Evolutionary conservation across 2,797 vertebrate genomes (phyloP), one percentile per base, ranked within the genome.

Genomic region (Muraenolepis orangiensis): DNA sequence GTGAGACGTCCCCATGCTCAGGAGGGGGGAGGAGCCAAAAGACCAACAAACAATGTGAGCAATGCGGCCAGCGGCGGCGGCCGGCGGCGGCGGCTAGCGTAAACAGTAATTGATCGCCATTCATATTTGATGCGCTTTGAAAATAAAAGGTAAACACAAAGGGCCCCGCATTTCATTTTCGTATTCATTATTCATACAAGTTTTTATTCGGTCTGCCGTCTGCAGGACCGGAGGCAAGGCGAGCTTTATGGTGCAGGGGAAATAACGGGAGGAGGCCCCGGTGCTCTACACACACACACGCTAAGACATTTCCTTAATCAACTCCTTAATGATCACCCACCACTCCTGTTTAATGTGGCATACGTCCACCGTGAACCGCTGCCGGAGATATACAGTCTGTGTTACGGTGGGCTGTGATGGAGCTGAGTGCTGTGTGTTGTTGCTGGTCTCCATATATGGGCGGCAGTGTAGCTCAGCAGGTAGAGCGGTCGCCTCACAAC

Each of bases 131-230:
- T 92, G 88, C 51, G 72, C 74, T 84, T 88, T 92, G 51, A 88
- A 93, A n/a, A n/a, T n/a, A n/a, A 92, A 89, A 86, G 84, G 86
- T 89, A 91, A 93, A 90, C 85, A 90, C 81, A 85, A 77, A 76
- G 73, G 73, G n/a, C n/a, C n/a, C 82, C 71, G 85, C 80, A 78
- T 88, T 87, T 92, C 85, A 81, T 87, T 81, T 76, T 68, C 76
- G 23, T 71, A 81, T 92, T 82, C 82, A 91, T 90, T 85, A 90
- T 90, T 92, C 85, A 91, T 85, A 76, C 66, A 83, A 80, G 77
- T 76, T 70, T 57, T 80, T 79, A 76, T 80, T 81, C 74, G 61
- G 80, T 81, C 72, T 80, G 86, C 84, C 84, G 81, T 87, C 82
- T 84, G 84, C 80, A 82, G 36, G 51, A 23, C 51, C 51, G 23